Percentiles rank a stretch among this genome's conserved stretches.
These are phyloP conservation scores for Cassiopea andromeda DNA, from an alignment of 30 jellyfish, hydroid and myxozoan genomes.

Conservation along the genomic window DNA sequence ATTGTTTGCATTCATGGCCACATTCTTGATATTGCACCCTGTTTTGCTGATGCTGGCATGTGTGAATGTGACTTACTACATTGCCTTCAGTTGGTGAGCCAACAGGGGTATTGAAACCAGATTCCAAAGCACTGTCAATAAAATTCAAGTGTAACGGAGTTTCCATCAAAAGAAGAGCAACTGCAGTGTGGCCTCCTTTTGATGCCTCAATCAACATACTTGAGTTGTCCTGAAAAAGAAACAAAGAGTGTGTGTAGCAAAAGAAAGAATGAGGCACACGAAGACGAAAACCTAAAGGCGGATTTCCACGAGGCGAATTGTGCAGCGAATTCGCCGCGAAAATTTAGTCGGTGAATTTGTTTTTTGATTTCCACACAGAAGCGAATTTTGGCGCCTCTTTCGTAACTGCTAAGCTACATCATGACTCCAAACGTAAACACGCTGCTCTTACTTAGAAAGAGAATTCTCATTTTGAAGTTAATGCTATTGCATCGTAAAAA, in stretches of 20 bases:
- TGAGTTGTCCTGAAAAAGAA: conserved; percentile 87
- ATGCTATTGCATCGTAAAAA: too few species aligned
- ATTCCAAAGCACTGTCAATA: conserved; percentile 72
- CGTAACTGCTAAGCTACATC: too few species aligned
- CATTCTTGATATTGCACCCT: conserved; percentile 76
- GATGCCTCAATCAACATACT: conserved; percentile 99
- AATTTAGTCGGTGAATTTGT: too few species aligned
- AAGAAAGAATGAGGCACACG: background rate
- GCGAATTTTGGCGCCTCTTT: too few species aligned
- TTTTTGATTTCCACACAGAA: too few species aligned
- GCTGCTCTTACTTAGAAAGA: too few species aligned
- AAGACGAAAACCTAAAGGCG: background rate
- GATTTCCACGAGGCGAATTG: background rate
- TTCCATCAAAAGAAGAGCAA: conserved; percentile 90
- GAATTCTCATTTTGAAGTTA: too few species aligned
- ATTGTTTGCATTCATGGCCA: conserved; percentile 83
- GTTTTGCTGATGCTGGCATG: conserved; percentile 77
- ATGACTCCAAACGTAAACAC: too few species aligned
- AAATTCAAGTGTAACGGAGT: conserved; percentile 83
- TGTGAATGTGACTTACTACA: conserved; percentile 12
- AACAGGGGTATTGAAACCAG: conserved; percentile 97
- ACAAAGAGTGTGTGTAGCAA: background rate
- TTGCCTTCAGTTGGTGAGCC: conserved; percentile 82
- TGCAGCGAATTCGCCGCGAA: too few species aligned
- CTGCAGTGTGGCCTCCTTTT: conserved; percentile 98